These are phyloP conservation scores for Theristus sp. DNA, from an alignment of 2,888 invertebrate species.

Conservation along the genomic window DNA sequence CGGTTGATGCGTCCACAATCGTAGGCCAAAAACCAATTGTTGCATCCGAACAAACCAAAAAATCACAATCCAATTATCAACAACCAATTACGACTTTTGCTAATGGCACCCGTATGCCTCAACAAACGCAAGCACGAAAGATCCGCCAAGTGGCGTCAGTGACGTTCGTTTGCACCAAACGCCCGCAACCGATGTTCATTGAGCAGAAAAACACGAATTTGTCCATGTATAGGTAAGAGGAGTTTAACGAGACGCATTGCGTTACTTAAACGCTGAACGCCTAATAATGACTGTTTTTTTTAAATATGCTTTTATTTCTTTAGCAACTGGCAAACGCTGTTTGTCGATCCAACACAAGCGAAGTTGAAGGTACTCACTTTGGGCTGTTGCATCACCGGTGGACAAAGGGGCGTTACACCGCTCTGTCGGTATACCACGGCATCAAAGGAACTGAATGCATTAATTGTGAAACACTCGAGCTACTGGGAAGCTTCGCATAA, in stretches of 20 bases:
- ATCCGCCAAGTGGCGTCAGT: neutral
- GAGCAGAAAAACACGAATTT: conserved; percentile 41
- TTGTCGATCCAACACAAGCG: neutral
- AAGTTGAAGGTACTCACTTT: neutral
- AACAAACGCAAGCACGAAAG: too few relatives aligned
- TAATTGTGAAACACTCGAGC: neutral
- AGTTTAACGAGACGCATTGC: too few relatives aligned
- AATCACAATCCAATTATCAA: too few relatives aligned
- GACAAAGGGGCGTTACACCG: neutral
- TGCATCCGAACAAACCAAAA: too few relatives aligned
- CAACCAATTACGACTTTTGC: too few relatives aligned
- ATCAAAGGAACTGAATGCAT: neutral
- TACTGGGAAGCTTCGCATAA: neutral
- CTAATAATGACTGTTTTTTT: neutral
- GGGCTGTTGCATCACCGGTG: neutral
- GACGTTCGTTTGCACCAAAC: conserved; percentile 75
- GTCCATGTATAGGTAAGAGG: conserved; percentile 62
- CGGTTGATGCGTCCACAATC: too few relatives aligned
- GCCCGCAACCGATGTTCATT: conserved; percentile 82
- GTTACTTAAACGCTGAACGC: neutral
- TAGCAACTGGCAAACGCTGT: neutral
- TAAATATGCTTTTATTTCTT: neutral
- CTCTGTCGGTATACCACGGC: neutral
- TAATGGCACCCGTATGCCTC: too few relatives aligned
- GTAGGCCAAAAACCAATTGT: too few relatives aligned